These are phyloP conservation scores for Phyto melanocephala DNA, from an alignment of 2,888 invertebrate genomes.

Conservation along the genomic window DNA sequence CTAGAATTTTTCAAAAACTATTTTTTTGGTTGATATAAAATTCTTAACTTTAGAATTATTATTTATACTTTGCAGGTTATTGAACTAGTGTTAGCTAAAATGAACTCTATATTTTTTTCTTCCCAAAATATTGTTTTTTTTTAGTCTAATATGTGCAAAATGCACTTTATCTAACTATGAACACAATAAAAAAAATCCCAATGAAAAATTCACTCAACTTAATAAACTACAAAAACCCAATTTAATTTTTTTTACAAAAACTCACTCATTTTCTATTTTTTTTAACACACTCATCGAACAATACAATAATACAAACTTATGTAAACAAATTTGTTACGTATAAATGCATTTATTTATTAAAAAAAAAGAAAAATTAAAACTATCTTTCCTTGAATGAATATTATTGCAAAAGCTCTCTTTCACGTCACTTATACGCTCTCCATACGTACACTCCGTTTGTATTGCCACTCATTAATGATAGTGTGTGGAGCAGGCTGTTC, in stretches of 20 bases:
- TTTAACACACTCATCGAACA: not conserved
- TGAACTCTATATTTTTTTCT: slow-evolving; percentile 69
- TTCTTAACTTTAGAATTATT: slow-evolving; percentile 11
- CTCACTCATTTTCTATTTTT: too few relatives aligned
- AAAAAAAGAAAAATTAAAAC: not conserved
- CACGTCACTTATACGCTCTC: slow-evolving; percentile 33
- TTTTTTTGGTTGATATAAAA: slow-evolving; percentile 38
- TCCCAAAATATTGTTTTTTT: not conserved
- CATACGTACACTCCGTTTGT: not conserved
- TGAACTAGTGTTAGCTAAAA: slow-evolving; percentile 75
- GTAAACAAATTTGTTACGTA: slow-evolving; percentile 3
- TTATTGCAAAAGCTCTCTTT: slow-evolving; percentile 28
- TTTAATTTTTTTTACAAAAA: too few relatives aligned
- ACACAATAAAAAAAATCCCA: not conserved
- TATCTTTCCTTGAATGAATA: slow-evolving; percentile 34
- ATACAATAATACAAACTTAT: slow-evolving; percentile 2
- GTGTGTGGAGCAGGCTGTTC: too few relatives aligned
- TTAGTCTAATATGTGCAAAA: slow-evolving; percentile 48
- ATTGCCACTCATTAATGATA: slow-evolving; percentile 24
- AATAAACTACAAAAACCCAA: not conserved
- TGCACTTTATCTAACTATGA: slow-evolving; percentile 62
- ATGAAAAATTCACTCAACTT: slow-evolving; percentile 21
- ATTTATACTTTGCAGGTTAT: slow-evolving; percentile 74
- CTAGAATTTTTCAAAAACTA: not conserved
- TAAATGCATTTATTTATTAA: not conserved